phyloP scores from a whole-genome alignment of 92 coral and sea anemone genomes.

The Nematostella vectensis region DNA sequence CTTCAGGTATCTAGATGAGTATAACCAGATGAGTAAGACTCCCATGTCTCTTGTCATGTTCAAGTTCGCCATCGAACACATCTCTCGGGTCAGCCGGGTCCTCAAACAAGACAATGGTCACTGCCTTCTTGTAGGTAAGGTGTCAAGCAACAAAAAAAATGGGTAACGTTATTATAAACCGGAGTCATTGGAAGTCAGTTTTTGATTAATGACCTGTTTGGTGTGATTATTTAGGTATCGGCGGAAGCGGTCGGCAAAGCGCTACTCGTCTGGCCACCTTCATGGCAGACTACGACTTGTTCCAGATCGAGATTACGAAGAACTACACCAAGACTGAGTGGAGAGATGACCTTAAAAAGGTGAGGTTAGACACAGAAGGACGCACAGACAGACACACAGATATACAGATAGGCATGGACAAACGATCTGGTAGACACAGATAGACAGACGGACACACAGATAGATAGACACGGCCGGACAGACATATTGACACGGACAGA shows the following conservation, averaged over 20 bases:
- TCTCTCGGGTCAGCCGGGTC: conserved; percentile 93
- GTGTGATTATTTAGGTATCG: conserved; percentile 57
- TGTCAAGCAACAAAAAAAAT: no score
- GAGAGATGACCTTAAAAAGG: conserved; percentile 97
- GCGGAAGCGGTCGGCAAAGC: conserved; percentile 99
- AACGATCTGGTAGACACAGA: no score
- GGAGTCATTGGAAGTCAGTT: neutral
- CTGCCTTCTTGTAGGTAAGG: conserved; percentile 87
- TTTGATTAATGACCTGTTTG: no score
- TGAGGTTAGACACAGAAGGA: no score
- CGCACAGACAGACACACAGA: no score
- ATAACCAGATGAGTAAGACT: conserved; percentile 97
- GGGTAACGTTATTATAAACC: neutral
- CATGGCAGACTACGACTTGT: conserved; percentile 98
- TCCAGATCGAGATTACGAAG: conserved; percentile 93
- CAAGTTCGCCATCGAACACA: conserved; percentile 98
- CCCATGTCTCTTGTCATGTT: conserved; percentile 99
- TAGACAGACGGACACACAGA: no score
- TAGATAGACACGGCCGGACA: no score
- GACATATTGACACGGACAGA: no score
- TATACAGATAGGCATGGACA: no score
- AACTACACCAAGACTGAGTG: conserved; percentile 95
- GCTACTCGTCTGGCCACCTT: conserved; percentile 90
- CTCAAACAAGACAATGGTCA: conserved; percentile 98
- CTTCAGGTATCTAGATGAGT: conserved; percentile 85